Evolutionary conservation across 2,888 invertebrate genomes (phyloP).

Genomic region (Parasteatoda lunata): DNA sequence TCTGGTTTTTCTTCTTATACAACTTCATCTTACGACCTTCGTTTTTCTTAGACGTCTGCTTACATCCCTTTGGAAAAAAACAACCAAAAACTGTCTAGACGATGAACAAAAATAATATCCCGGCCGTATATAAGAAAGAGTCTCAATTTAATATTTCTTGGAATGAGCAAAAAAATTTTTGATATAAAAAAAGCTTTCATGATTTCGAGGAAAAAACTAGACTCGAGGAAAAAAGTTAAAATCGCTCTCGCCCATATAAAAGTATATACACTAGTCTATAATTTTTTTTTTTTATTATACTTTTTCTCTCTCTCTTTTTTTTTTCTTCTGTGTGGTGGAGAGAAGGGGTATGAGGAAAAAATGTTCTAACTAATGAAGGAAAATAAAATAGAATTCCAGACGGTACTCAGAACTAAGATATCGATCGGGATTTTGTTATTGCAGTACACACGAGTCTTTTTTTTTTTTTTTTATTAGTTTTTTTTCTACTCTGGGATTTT

Average conservation of each 20-base stretch:
- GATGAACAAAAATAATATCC: constrained; percentile 53
- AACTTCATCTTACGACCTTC: constrained; percentile 48
- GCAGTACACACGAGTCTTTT: constrained; percentile 32
- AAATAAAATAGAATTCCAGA: constrained; percentile 21
- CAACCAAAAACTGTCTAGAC: constrained; percentile 56
- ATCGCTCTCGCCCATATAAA: background rate
- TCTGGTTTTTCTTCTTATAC: constrained; percentile 64
- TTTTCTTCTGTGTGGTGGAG: no score
- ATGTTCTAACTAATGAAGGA: constrained; percentile 4
- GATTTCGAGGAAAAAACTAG: background rate
- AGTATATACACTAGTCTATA: background rate
- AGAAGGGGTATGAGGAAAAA: background rate
- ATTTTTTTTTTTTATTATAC: background rate
- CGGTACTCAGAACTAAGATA: constrained; percentile 23
- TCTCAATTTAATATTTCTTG: constrained; percentile 46
- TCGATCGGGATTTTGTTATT: constrained; percentile 57
- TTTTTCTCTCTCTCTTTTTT: background rate
- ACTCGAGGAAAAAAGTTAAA: background rate
- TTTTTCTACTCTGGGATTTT: constrained; percentile 20
- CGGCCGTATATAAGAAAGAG: constrained; percentile 37
- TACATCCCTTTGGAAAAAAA: constrained; percentile 17
- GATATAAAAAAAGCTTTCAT: constrained; percentile 27
- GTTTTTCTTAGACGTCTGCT: constrained; percentile 59
- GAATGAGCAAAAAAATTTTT: constrained; percentile 44
- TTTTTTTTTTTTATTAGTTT: background rate